Percentiles rank a stretch among this genome's conserved stretches.
Conservation (phyloP, 2,113 vertebrate species). For the Asarcornis scutulata region DNA sequence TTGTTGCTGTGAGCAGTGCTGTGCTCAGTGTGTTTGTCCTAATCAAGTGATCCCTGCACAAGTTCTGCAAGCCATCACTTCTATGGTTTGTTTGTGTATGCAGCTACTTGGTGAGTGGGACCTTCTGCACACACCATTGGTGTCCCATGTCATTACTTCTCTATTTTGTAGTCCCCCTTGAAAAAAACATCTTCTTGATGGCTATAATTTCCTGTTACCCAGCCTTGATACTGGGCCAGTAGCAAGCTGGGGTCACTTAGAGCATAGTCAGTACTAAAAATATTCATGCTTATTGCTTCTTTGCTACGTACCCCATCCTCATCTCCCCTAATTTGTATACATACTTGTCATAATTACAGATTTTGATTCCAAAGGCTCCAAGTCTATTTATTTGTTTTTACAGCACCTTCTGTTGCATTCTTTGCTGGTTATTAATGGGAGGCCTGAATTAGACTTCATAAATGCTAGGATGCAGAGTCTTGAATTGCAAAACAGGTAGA, state of each 20-base stretch:
- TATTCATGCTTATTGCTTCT: not conserved
- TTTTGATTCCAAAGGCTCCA: not conserved
- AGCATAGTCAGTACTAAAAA: not conserved
- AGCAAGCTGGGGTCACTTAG: not conserved
- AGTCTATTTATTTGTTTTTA: not conserved
- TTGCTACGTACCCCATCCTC: not conserved
- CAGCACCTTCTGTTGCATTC: not conserved
- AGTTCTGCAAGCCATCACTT: not conserved
- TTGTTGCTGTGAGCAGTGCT: not conserved
- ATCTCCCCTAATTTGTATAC: not conserved
- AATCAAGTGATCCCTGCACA: not conserved
- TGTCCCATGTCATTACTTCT: not conserved
- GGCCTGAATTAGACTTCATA: not conserved
- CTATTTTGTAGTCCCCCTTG: not conserved
- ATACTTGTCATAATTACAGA: not conserved
- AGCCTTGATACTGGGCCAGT: not conserved
- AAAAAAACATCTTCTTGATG: not conserved
- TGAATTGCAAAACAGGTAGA: not conserved
- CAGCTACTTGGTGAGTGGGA: not conserved
- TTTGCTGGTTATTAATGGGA: not conserved
- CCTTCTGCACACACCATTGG: no score
- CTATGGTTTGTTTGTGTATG: not conserved
- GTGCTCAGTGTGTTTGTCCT: not conserved
- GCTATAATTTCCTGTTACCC: not conserved
- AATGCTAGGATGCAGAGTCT: not conserved